Base-by-base conservation (phyloP, 2,797 vertebrate species). In the Gymnopithys bicolor region DNA sequence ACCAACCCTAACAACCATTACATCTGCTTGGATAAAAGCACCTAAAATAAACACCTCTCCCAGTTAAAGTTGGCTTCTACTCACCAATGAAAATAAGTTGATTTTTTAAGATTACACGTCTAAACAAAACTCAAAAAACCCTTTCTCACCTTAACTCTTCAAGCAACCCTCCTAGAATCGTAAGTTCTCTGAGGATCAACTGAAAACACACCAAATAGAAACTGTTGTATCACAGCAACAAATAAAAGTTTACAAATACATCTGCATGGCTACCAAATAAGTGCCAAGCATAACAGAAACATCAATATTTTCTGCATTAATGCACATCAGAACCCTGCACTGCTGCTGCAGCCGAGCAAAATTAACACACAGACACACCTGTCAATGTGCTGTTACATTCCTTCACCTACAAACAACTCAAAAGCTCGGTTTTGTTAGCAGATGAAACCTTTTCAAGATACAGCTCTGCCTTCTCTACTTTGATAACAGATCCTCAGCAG, bases 151-250 rank as follows among this genome's bases (percentile, higher is more conserved):
- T 3, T 22, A 74, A 41, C 14, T n/a, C 55, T 43, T 48, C 28
- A 70, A 43, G n/a, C 55, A 80, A 32, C 14, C 7, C 11, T 58
- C 5, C 22, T 52, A 59, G 28, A 80, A 70, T 21, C 43, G 33
- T 49, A 78, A 35, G 19, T 63, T 84, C 19, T n/a, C 59, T 35
- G 53, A 16, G 32, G 52, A 70, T 49, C 64, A 74, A 14, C 7
- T 24, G 55, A 51, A 81, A 10, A 19, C 23, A 51, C 7, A 53
- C 21, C 23, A 49, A 73, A 80, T 0, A 48, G 45, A 87, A 86
- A 78, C 15, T 41, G 56, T 13, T 27, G 45, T 78, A 60, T 52
- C 66, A 71, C 77, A 84, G 84, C 86, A 88, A 86, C 83, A 82
- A 89, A 75, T 32, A 53, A 35, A 69, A 70, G 41, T 52, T 67